phyloP scores from a whole-genome alignment of 1,140 invertebrate genomes.

The Sycobia sp. region DNA sequence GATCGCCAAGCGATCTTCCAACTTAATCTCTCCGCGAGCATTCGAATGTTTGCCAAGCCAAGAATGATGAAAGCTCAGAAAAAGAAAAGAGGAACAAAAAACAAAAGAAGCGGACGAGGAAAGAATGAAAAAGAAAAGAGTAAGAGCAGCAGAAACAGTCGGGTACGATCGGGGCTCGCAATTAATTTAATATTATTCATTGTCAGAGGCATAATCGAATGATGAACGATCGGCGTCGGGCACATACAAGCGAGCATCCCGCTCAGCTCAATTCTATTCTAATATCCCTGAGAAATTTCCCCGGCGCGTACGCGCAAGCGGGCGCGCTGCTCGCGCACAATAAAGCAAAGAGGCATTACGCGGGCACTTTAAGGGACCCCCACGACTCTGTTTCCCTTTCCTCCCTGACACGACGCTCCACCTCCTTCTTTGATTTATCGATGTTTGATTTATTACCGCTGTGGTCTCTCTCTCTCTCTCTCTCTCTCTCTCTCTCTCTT shows the following conservation, averaged over 20 bases:
- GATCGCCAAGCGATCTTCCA: too few relatives aligned
- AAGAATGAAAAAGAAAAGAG: too few relatives aligned
- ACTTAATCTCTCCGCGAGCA: too few relatives aligned
- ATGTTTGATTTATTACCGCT: constrained; percentile 29
- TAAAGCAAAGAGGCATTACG: not conserved
- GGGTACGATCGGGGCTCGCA: too few relatives aligned
- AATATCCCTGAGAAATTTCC: constrained; percentile 19
- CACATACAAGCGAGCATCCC: not conserved
- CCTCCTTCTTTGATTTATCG: constrained; percentile 25
- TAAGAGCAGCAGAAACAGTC: too few relatives aligned
- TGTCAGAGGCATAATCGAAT: constrained; percentile 8
- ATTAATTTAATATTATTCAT: constrained; percentile 24
- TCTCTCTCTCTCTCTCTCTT: too few relatives aligned
- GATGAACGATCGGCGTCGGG: constrained; percentile 3
- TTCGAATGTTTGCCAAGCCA: too few relatives aligned
- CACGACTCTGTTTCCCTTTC: not conserved
- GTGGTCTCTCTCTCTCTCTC: too few relatives aligned
- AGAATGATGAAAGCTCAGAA: too few relatives aligned
- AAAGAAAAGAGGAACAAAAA: too few relatives aligned
- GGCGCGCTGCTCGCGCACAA: not conserved
- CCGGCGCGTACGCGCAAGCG: not conserved
- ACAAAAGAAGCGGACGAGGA: too few relatives aligned
- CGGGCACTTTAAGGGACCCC: constrained; percentile 18
- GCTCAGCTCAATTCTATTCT: constrained; percentile 12
- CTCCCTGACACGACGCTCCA: not conserved